Base-by-base conservation (phyloP, 1,140 invertebrate genomes). In the Aplysia californica region DNA sequence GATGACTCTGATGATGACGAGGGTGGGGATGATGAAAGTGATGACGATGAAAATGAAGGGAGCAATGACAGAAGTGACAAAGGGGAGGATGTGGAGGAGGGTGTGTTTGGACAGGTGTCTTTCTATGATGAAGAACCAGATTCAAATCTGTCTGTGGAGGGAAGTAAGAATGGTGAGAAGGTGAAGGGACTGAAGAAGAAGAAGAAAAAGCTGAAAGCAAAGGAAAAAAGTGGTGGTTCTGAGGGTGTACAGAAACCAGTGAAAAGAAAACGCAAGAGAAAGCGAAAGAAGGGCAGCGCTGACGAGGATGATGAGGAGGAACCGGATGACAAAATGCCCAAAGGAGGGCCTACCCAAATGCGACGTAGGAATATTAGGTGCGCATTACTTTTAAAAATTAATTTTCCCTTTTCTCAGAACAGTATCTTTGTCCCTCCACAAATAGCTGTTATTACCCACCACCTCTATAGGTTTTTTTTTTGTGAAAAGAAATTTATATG, bases 331-430 rank as follows among this genome's bases (percentile, higher is more conserved):
- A 41, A 78, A 4, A 41, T 77, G 31, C 69, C 61, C 4, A 78
- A 77, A 41, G 31, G 65, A 15, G 78, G 75, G 15, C 21, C 73
- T 70, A 71, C 64, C 39, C 65, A 50, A 29, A 59, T 79, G 72
- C 78, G 85, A 55, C 76, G 86, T 56, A 84, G 80, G 75, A 87
- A 87, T 72, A 87, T 87, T 73, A 81, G 85, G 86, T 86, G 75
- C 31, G 36, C 35, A 66, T 50, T 10, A n/a, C 44, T n/a, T 50
- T 50, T 50, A 50, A 15, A 50, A n/a, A 50, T 50, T 15, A 50
- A 36, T 68, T 20, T 75, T 38, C 61, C 61, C 18, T 73, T 59
- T 2, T 59, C 5, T 61, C 20, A 61, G 18, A 26, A 61, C 26
- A 23, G 29, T 61, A 18, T 61, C 29, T 33, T 33, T 39, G 6